Evolutionary conservation across 2,888 invertebrate genomes (phyloP), one percentile per base, ranked within the genome.

Genomic region (Lobophora halterata): DNA sequence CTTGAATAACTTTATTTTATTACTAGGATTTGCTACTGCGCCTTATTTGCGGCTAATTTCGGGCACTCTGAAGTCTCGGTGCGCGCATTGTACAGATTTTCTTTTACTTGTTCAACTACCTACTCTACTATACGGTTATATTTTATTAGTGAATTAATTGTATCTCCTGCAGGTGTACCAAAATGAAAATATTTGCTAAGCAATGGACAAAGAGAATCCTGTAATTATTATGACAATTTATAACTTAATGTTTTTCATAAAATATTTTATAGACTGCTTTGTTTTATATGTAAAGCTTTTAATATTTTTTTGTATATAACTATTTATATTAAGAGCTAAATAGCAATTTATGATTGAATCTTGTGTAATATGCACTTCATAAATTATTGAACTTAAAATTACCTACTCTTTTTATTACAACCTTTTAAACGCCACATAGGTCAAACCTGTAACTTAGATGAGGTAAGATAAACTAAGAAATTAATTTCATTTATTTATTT

Each of bases 281-380:
- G 69, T 72, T 76, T 82, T 82, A 77, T 68, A 71, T 74, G 60
- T 67, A 65, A 75, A 70, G 80, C 81, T 83, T 81, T 67, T 61
- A 65, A 65, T 71, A 55, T 71, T 69, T 79, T 61, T 79, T 72
- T 82, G 83, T 79, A 85, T 81, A 79, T 71, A 73, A 64, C 61
- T 79, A 81, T 77, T 76, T 78, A 71, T 68, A 58, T 74, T n/a
- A 79, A 78, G 73, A 72, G 75, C 70, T 65, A 76, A 74, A 71
- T 71, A 74, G 78, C 76, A 78, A 76, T 74, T 73, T 71, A 72
- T 70, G 55, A 78, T 77, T 74, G 71, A 80, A 77, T 68, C 69
- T 78, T 79, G 76, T 82, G 79, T 83, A 82, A 63, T 69, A 65
- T 70, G 79, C 82, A 83, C 82, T 80, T 76, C 74, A 82, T 83